Evolutionary conservation across 2,113 vertebrate species (phyloP).

Genomic region (Prionailurus viverrinus): DNA sequence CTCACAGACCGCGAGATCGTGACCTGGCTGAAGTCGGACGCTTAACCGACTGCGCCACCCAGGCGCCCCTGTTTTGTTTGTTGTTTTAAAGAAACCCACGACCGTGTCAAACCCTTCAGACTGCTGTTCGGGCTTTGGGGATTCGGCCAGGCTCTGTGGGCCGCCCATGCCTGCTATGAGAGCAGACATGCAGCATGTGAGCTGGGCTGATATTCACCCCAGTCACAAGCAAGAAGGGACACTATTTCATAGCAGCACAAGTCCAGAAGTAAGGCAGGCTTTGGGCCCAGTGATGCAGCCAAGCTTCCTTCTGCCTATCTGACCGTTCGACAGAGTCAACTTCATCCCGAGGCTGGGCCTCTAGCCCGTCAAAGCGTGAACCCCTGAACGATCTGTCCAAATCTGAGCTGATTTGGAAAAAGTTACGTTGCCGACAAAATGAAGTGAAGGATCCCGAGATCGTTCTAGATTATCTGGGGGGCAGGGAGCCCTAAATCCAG

Average conservation of each 20-base stretch:
- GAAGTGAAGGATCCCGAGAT: neutral
- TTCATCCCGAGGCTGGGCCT: neutral
- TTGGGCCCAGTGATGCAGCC: neutral
- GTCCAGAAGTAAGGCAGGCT: neutral
- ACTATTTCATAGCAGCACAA: neutral
- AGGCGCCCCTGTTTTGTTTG: neutral
- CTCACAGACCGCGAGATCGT: too few species aligned
- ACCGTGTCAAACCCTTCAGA: neutral
- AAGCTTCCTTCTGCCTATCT: neutral
- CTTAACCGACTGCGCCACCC: too few species aligned
- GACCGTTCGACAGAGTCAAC: neutral
- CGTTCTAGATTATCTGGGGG: rapidly evolving
- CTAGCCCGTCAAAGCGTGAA: neutral
- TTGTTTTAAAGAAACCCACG: neutral
- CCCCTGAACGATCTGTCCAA: rapidly evolving
- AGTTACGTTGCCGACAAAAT: neutral
- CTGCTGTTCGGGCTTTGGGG: neutral
- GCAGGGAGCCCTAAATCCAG: neutral
- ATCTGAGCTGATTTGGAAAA: neutral
- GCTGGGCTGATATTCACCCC: neutral
- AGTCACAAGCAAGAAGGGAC: neutral
- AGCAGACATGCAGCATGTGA: rapidly evolving
- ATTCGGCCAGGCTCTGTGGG: neutral
- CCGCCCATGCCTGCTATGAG: rapidly evolving
- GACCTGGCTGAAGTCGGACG: too few species aligned